phyloP scores from a whole-genome alignment of 2,113 vertebrate genomes.

The Ammodytes marinus region DNA sequence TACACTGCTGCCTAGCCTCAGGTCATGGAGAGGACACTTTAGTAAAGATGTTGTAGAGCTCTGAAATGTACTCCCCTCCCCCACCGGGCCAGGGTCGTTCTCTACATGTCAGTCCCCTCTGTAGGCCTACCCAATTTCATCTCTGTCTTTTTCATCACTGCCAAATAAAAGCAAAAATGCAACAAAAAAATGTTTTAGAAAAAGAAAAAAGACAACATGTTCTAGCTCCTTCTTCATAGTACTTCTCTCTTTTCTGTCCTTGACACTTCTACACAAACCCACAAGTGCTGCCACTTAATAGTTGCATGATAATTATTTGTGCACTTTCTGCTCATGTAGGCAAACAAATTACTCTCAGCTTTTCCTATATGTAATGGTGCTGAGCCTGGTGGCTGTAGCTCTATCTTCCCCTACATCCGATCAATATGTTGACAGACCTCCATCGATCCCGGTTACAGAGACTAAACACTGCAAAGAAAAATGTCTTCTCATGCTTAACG shows the following conservation, averaged over 20 bases:
- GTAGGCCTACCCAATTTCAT: too few relatives aligned
- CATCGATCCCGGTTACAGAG: conserved; percentile 68
- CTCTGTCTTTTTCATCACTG: too few relatives aligned
- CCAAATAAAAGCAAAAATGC: too few relatives aligned
- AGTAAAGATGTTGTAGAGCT: background rate
- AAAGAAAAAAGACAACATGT: too few relatives aligned
- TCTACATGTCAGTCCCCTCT: background rate
- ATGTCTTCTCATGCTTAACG: conserved; percentile 60
- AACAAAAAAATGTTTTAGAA: background rate
- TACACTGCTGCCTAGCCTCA: conserved; percentile 23
- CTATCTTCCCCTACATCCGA: conserved; percentile 65
- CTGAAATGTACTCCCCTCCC: too few relatives aligned
- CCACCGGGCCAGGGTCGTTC: background rate
- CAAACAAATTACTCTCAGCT: conserved; percentile 56
- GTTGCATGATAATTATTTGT: background rate
- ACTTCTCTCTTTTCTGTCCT: background rate
- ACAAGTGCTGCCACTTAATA: background rate
- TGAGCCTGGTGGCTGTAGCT: conserved; percentile 61
- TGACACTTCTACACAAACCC: background rate
- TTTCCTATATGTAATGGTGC: conserved; percentile 72
- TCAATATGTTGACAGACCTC: conserved; percentile 81
- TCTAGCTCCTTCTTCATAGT: too few relatives aligned
- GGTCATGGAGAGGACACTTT: conserved; percentile 23
- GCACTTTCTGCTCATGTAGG: conserved; percentile 48
- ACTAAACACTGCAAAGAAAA: conserved; percentile 47